phyloP scores from a whole-genome alignment of 2,888 invertebrate genomes.

The Erebia ligea region DNA sequence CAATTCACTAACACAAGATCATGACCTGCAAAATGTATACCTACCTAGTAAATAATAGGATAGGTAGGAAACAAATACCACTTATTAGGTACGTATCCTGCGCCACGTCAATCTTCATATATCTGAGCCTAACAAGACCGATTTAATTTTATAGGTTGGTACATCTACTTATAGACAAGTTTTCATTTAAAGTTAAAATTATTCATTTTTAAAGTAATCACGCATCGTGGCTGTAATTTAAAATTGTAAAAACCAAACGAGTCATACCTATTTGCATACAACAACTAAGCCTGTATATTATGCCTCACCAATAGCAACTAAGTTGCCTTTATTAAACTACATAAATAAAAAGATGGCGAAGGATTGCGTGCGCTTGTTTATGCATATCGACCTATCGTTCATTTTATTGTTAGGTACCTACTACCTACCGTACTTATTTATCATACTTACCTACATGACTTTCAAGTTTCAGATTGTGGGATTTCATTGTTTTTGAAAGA shows the following conservation, averaged over 20 bases:
- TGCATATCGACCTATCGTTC: conserved; percentile 18
- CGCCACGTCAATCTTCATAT: too few relatives aligned
- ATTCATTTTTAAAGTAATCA: not conserved
- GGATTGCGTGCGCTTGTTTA: conserved; percentile 30
- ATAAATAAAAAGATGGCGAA: conserved; percentile 24
- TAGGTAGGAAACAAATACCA: too few relatives aligned
- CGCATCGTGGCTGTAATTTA: not conserved
- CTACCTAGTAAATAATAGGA: too few relatives aligned
- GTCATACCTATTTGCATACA: not conserved
- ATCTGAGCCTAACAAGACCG: too few relatives aligned
- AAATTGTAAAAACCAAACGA: not conserved
- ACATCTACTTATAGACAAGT: too few relatives aligned
- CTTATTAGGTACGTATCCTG: too few relatives aligned
- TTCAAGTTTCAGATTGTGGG: not conserved
- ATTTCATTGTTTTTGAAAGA: not conserved
- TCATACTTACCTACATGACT: not conserved
- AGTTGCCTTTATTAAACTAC: conserved; percentile 36
- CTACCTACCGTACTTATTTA: not conserved
- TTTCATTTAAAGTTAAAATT: not conserved
- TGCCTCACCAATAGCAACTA: conserved; percentile 21
- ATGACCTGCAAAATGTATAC: too few relatives aligned
- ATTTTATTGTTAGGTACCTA: conserved; percentile 18
- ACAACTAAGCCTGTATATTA: not conserved
- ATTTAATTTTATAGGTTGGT: too few relatives aligned
- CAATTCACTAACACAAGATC: too few relatives aligned